Conservation (phyloP, 2,888 invertebrate genomes). For the Apodemia mormo region DNA sequence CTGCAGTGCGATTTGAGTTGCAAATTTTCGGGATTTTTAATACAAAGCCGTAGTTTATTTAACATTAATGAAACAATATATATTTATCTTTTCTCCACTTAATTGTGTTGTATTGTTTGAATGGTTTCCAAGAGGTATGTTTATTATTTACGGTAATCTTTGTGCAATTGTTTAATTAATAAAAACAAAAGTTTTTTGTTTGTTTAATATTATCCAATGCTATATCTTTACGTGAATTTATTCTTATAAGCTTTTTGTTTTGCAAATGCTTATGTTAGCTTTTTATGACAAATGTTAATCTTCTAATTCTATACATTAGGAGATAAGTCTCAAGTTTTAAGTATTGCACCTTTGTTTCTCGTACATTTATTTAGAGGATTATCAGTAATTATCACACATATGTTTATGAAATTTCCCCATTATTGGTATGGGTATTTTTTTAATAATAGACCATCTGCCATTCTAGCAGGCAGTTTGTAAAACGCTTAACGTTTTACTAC, state of each 20-base stretch:
- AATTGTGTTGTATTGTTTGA: not conserved
- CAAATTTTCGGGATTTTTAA: constrained; percentile 58
- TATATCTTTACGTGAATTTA: not conserved
- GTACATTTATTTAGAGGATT: not conserved
- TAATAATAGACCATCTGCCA: no score
- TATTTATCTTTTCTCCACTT: not conserved
- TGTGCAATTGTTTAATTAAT: not conserved
- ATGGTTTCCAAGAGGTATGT: not conserved
- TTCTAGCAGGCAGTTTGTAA: no score
- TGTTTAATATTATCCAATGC: not conserved
- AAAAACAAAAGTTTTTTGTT: not conserved
- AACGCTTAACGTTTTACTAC: no score
- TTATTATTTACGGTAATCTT: not conserved
- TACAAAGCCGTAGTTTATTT: constrained; percentile 6
- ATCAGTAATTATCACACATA: no score
- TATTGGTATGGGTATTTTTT: no score
- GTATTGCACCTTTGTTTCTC: not conserved
- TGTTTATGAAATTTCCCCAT: no score
- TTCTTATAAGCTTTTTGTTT: not conserved
- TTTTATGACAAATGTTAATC: not conserved
- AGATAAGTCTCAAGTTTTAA: not conserved
- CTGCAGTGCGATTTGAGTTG: constrained; percentile 81
- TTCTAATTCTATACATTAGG: not conserved
- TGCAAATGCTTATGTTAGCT: not conserved
- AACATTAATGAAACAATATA: not conserved